Percentiles rank a stretch among this genome's conserved stretches.
These are phyloP conservation scores for Antheraea assamensis DNA, from an alignment of 2,888 invertebrate genomes.

Conservation along the genomic window DNA sequence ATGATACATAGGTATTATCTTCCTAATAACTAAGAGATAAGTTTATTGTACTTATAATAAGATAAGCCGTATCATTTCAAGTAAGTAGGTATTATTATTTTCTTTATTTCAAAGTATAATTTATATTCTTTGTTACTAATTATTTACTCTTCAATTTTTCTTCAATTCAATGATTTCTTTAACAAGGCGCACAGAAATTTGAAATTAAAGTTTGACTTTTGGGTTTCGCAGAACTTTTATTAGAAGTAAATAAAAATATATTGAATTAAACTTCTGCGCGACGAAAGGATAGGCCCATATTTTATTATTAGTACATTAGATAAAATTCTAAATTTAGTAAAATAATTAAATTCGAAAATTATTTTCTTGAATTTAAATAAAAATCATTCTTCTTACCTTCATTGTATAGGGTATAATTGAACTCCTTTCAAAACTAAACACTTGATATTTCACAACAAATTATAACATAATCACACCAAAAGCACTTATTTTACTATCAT, in stretches of 20 bases:
- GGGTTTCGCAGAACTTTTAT: too few species aligned
- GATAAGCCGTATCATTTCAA: background rate
- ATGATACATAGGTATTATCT: background rate
- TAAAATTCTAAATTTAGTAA: too few species aligned
- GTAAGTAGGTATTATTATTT: background rate
- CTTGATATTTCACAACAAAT: slow-evolving; percentile 33
- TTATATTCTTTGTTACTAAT: too few species aligned
- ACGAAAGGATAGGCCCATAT: too few species aligned
- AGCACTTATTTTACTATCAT: background rate
- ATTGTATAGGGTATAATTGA: slow-evolving; percentile 33
- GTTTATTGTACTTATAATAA: background rate
- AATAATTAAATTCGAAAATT: too few species aligned
- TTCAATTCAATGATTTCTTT: background rate
- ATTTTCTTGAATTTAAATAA: too few species aligned
- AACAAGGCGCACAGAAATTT: background rate
- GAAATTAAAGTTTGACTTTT: too few species aligned
- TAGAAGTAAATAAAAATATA: too few species aligned
- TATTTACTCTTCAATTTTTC: too few species aligned
- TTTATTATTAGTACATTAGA: too few species aligned
- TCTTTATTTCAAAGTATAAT: background rate
- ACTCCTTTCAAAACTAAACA: slow-evolving; percentile 46
- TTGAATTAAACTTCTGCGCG: too few species aligned
- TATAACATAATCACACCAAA: background rate
- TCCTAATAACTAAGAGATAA: background rate
- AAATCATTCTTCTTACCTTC: slow-evolving; percentile 25